Percentiles rank a stretch among this genome's conserved stretches.
Evolutionary conservation across 2,888 invertebrate species (phyloP).

Genomic region (Eupeodes luniger): DNA sequence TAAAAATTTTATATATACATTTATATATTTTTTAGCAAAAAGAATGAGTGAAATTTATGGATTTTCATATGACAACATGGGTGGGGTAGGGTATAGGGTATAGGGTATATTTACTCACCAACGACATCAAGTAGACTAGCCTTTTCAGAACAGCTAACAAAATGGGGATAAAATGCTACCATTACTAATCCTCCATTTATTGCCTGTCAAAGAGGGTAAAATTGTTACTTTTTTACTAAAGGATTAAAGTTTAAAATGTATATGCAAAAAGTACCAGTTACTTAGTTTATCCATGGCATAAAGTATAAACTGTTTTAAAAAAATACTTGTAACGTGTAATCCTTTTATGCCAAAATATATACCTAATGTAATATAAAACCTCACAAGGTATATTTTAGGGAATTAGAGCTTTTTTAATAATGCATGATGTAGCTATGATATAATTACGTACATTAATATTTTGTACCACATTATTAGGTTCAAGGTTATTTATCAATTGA

Average conservation of each 20-base stretch:
- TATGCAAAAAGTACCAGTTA: background rate
- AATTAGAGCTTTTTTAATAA: background rate
- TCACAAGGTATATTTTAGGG: background rate
- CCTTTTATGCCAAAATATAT: background rate
- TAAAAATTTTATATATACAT: background rate
- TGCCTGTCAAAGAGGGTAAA: slow-evolving; percentile 83
- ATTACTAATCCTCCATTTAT: slow-evolving; percentile 87
- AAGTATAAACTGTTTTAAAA: background rate
- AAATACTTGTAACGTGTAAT: background rate
- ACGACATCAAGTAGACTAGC: slow-evolving; percentile 87
- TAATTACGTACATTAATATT: too few relatives aligned
- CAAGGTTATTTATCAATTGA: too few relatives aligned
- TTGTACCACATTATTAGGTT: too few relatives aligned
- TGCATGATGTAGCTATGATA: too few relatives aligned
- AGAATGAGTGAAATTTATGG: background rate
- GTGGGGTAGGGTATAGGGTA: background rate
- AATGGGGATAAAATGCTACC: slow-evolving; percentile 88
- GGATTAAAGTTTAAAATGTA: background rate
- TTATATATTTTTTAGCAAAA: background rate
- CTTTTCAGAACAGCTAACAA: slow-evolving; percentile 86
- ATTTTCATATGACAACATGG: background rate
- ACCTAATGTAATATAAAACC: background rate
- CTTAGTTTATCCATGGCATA: background rate
- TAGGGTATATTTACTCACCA: slow-evolving; percentile 83
- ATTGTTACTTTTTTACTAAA: slow-evolving; percentile 2